Conservation (phyloP, 2,797 vertebrate genomes). For the Sebastes flavidus region DNA sequence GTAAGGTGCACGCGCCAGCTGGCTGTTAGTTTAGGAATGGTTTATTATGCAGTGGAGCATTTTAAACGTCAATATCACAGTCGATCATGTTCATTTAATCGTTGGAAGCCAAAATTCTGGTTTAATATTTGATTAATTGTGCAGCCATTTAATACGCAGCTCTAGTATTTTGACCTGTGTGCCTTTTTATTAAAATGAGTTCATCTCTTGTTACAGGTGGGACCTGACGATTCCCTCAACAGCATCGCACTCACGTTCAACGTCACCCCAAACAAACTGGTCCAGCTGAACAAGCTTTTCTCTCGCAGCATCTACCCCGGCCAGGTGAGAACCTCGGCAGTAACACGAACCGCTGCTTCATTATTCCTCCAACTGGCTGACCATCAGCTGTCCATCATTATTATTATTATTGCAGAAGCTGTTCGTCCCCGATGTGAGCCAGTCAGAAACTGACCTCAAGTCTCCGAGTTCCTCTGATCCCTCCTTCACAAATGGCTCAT, state of each 20-base stretch:
- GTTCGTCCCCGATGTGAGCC: conserved; percentile 81
- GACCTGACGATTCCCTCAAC: conserved; percentile 90
- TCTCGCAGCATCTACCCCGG: conserved; percentile 93
- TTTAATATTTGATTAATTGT: too few relatives aligned
- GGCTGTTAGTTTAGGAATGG: too few relatives aligned
- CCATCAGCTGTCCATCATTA: conserved; percentile 13
- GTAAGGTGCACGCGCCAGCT: too few relatives aligned
- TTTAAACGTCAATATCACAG: too few relatives aligned
- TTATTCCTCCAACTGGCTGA: conserved; percentile 5
- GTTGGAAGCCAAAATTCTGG: too few relatives aligned
- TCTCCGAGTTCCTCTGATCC: conserved; percentile 46
- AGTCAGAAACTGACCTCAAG: conserved; percentile 61
- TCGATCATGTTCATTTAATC: too few relatives aligned
- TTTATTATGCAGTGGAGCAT: too few relatives aligned
- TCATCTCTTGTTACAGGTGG: conserved; percentile 79
- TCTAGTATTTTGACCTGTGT: neutral
- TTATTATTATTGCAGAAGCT: conserved; percentile 73
- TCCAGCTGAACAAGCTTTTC: conserved; percentile 96
- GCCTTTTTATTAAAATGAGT: neutral
- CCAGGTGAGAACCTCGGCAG: conserved; percentile 84
- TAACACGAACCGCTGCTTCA: neutral
- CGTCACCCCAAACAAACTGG: conserved; percentile 95
- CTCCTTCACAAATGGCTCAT: conserved; percentile 23
- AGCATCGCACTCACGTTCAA: conserved; percentile 96
- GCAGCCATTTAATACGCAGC: neutral